Evolutionary conservation across 1,140 invertebrate species (phyloP).

Genomic region (Micrasema longulum): DNA sequence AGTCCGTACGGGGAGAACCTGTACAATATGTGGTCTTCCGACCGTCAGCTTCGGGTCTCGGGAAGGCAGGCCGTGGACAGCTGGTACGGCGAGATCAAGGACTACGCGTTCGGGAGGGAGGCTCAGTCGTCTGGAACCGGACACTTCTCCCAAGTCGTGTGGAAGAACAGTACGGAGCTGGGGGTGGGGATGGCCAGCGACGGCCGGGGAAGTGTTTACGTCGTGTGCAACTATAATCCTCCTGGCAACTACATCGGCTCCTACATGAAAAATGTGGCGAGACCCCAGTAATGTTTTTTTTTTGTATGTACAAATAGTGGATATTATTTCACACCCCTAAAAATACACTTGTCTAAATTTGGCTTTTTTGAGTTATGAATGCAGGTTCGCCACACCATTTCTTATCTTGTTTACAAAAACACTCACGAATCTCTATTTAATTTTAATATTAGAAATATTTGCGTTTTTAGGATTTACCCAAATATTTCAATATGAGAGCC

Average conservation of each 20-base stretch:
- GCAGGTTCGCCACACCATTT: too few relatives aligned
- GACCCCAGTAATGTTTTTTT: constrained; percentile 58
- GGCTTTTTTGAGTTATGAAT: too few relatives aligned
- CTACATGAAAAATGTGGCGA: constrained; percentile 81
- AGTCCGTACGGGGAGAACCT: constrained; percentile 87
- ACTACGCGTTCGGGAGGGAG: constrained; percentile 73
- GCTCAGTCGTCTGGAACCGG: constrained; percentile 76
- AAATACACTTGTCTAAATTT: too few relatives aligned
- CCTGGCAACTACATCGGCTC: constrained; percentile 86
- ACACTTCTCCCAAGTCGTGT: constrained; percentile 84
- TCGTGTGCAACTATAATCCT: constrained; percentile 89
- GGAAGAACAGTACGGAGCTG: constrained; percentile 80
- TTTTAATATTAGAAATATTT: too few relatives aligned
- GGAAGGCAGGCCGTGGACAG: constrained; percentile 80
- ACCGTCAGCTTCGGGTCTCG: constrained; percentile 74
- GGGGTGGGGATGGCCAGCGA: constrained; percentile 82
- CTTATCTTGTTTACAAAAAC: too few relatives aligned
- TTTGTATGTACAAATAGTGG: too few relatives aligned
- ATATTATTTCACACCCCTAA: too few relatives aligned
- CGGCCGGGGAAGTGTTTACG: constrained; percentile 78
- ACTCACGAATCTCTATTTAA: too few relatives aligned
- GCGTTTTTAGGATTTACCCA: too few relatives aligned
- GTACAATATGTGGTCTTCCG: constrained; percentile 80
- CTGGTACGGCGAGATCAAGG: constrained; percentile 76
- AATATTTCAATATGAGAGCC: too few relatives aligned